A percentile compares a stretch with the other conserved stretches of the same genome.
These are phyloP conservation scores for Platycnemis pennipes DNA, from an alignment of 2,888 invertebrate genomes.

Conservation along the genomic window DNA sequence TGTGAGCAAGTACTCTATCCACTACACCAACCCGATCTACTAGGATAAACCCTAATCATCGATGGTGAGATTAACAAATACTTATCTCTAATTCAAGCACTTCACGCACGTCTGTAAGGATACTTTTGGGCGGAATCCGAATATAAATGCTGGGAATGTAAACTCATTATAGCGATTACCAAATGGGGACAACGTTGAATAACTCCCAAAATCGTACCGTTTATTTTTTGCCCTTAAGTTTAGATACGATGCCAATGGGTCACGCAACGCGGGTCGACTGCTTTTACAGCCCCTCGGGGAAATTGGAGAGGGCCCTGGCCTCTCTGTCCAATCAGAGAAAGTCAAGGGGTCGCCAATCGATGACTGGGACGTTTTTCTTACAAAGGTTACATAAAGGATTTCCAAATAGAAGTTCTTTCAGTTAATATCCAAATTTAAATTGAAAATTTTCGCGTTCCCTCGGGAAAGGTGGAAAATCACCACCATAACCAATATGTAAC, in stretches of 20 bases:
- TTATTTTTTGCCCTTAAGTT: neutral
- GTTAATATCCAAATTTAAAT: neutral
- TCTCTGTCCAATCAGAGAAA: neutral
- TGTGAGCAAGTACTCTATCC: too few relatives aligned
- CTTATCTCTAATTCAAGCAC: too few relatives aligned
- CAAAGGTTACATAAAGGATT: neutral
- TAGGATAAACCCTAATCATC: too few relatives aligned
- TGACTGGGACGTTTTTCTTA: neutral
- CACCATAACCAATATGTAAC: neutral
- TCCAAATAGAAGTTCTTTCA: neutral
- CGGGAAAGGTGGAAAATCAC: too few relatives aligned
- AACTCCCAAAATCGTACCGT: neutral
- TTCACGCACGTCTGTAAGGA: too few relatives aligned
- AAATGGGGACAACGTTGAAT: neutral
- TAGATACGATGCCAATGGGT: neutral
- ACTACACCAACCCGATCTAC: too few relatives aligned
- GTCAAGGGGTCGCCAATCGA: neutral
- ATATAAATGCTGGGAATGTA: neutral
- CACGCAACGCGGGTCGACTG: neutral
- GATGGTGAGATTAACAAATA: too few relatives aligned
- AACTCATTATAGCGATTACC: neutral
- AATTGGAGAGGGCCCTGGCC: neutral
- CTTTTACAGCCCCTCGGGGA: neutral
- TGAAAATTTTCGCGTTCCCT: neutral
- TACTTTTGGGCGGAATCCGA: too few relatives aligned